Conservation (phyloP, 2,888 invertebrate species). For the Athalia cordata region DNA sequence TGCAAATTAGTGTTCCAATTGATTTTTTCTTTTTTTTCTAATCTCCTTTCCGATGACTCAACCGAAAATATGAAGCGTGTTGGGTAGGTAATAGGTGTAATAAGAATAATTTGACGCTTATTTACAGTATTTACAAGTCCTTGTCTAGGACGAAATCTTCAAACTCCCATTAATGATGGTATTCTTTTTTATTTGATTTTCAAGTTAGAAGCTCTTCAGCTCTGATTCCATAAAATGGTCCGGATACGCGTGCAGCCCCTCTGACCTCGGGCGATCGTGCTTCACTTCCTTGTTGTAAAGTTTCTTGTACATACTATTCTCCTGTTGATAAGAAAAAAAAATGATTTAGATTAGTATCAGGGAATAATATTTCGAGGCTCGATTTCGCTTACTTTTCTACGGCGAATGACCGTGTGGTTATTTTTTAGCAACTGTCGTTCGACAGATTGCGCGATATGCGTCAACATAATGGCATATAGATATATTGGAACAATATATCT, state of each 20-base stretch:
- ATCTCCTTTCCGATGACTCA: not conserved
- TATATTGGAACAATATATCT: too few relatives aligned
- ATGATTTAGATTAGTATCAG: not conserved
- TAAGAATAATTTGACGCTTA: constrained; percentile 49
- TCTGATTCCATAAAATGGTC: constrained; percentile 70
- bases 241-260: constrained; percentile 69
- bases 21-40: not conserved
- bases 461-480: too few relatives aligned
- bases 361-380: too few relatives aligned
- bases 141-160: constrained; percentile 59
- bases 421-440: too few relatives aligned
- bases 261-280: constrained; percentile 70
- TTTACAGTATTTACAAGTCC: constrained; percentile 70
- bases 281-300: constrained; percentile 66
- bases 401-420: too few relatives aligned
- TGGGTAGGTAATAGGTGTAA: too few relatives aligned
- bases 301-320: constrained; percentile 71
- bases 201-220: constrained; percentile 44
- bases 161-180: constrained; percentile 47
- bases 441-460: too few relatives aligned
- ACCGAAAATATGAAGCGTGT: too few relatives aligned
- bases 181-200: constrained; percentile 25
- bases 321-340: constrained; percentile 59
- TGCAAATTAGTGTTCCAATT: too few relatives aligned
- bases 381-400: too few relatives aligned